phyloP scores from a whole-genome alignment of 1,140 invertebrate species.

The Lepidostoma basale region DNA sequence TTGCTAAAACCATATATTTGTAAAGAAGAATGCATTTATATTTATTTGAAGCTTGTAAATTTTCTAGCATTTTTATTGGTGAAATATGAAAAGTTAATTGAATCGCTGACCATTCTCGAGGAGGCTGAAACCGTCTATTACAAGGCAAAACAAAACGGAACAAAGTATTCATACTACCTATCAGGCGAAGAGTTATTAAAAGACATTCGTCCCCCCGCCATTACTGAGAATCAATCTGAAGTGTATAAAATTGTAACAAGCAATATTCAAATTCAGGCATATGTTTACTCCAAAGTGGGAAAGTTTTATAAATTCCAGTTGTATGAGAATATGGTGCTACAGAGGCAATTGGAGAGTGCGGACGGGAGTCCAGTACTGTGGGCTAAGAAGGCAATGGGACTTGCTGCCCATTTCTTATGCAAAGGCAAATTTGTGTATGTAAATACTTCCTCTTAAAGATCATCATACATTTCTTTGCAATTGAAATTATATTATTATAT shows the following conservation, averaged over 20 bases:
- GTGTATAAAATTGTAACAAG: constrained; percentile 9
- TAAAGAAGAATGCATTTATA: constrained; percentile 7
- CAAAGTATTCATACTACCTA: neutral
- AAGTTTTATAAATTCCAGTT: constrained; percentile 15
- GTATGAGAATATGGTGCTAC: constrained; percentile 12
- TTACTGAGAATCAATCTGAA: neutral
- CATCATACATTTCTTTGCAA: no score
- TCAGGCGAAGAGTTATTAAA: constrained; percentile 8
- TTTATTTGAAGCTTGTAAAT: constrained; percentile 22
- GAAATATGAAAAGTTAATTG: neutral
- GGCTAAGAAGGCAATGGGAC: constrained; percentile 9
- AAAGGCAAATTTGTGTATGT: constrained; percentile 23
- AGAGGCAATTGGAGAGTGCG: constrained; percentile 6
- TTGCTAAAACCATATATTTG: constrained; percentile 1
- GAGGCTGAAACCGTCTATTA: neutral
- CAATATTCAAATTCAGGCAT: constrained; percentile 13
- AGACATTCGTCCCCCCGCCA: neutral
- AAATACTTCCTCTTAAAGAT: no score
- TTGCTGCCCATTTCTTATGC: constrained; percentile 4
- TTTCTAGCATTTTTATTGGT: constrained; percentile 4
- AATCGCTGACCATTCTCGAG: neutral
- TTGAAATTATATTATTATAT: no score
- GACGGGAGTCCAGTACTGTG: constrained; percentile 14
- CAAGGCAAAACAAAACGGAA: neutral
- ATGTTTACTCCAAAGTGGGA: constrained; percentile 9